Base-by-base conservation (phyloP, 2,888 invertebrate genomes). In the Microchrysa polita region DNA sequence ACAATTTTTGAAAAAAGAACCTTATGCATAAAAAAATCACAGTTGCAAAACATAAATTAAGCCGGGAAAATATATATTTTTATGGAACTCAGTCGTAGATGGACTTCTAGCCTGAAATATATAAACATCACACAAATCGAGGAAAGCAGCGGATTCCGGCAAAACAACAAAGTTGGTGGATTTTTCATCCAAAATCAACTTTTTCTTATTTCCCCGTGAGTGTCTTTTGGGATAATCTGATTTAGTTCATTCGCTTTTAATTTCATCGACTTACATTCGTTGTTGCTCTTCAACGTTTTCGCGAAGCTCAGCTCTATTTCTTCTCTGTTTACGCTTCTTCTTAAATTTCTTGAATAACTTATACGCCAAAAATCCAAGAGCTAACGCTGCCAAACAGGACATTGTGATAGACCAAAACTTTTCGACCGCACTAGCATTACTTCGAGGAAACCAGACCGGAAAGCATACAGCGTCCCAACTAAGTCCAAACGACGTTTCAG, bases 391-490 rank as follows among this genome's bases (percentile, higher is more conserved):
- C 1, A 91, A 84, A 78, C 88, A 84, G 0, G 87, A 81, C 77
- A 90, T 84, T 53, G 90, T 86, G 77, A 88, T 88, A 81, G 89
- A 87, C 86, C 90, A 89, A 23, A 90, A 81, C 77, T 85, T 86
- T 77, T 88, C 87, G 10, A 86, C 83, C 74, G 81, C 86, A 65
- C 83, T 80, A 9, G 81, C 79, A 10, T 76, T 78, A 9, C 77
- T 83, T 74, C 79, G 81, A 0, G 87, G 87, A 78, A 88, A 86
- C 93, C 92, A 92, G 16, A 82, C 83, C 55, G 85, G 84, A 77
- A 87, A 87, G 79, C 93, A 93, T 1, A 92, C 92, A 75, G 84
- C 85, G 75, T 90, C 84, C 93, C 93, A 93, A 1, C 88, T 87
- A 78, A 88, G 87, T 1, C 91, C 92, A 73, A 88, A 88, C 5